phyloP scores from a whole-genome alignment of 2,888 invertebrate species.

The Iselma pallidipennis region DNA sequence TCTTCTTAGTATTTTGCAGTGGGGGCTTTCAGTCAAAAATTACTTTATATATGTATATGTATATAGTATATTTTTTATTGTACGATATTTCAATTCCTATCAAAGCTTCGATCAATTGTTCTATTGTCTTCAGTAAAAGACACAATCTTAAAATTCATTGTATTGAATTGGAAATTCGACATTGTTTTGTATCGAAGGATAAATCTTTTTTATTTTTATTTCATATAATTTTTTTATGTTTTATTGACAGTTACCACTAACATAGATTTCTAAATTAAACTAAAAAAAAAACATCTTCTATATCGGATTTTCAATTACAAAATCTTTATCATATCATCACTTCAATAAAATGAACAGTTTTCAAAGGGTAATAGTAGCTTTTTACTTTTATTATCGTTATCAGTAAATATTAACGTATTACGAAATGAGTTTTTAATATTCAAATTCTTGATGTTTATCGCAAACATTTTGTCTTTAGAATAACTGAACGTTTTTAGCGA shows the following conservation, averaged over 20 bases:
- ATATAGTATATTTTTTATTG: neutral
- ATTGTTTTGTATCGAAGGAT: constrained; percentile 2
- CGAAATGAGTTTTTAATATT: neutral
- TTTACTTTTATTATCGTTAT: neutral
- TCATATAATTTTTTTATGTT: neutral
- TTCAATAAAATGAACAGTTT: too few relatives aligned
- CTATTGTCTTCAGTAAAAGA: constrained; percentile 7
- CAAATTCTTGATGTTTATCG: constrained; percentile 4
- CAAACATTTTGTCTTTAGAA: neutral
- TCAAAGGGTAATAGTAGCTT: too few relatives aligned
- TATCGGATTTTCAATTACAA: neutral
- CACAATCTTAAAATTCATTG: constrained; percentile 5
- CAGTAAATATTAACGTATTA: neutral
- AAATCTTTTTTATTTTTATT: constrained; percentile 2
- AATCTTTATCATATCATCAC: neutral
- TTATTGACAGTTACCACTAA: neutral
- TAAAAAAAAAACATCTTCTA: neutral
- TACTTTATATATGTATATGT: neutral
- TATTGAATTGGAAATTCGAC: constrained; percentile 7
- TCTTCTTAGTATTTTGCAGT: neutral
- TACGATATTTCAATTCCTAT: constrained; percentile 1
- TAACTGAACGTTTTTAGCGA: neutral
- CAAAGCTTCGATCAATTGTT: constrained; percentile 2
- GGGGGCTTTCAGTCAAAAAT: neutral
- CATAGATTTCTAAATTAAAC: neutral